Evolutionary conservation across 2,797 vertebrate genomes (phyloP), one percentile per base, ranked within the genome.

Genomic region (Trachurus trachurus): DNA sequence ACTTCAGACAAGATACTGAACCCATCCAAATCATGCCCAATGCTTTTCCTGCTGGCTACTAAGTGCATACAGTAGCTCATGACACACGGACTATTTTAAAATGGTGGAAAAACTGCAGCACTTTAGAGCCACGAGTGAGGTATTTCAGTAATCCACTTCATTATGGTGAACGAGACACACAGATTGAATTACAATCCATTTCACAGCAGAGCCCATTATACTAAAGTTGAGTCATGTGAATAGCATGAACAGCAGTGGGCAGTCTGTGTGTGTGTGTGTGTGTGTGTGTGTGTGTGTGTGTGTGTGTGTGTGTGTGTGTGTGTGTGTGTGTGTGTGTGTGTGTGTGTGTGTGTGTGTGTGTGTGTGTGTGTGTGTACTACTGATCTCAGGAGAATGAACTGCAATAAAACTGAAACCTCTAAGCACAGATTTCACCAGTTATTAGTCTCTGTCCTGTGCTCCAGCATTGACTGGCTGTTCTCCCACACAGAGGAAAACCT

Each of bases 191-290:
- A 91, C 81, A 89, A 78, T 72, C 60, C 76, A 77, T 75, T 87
- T 87, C 70, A 89, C 82, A 91, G 74, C 58, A 82, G 72, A 78
- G 73, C 74, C 77, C 76, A 84, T 90, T 92, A 86, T 86, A 42
- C 76, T 72, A 70, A 86, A 84, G 71, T 88, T 75, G 67, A 88
- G 87, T 93, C 91, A 93, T 93, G 91, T 93, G 88, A 88, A 31
- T 0, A 57, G 80, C 81, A 81, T 87, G 79, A 87, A 70, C 77
- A 68, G 78, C 79, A 71, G 76, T 9, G 21, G 70, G 34, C 57
- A 44, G 44, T 69, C 60, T 76, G 69, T 66, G 53, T 86, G 83
- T 82, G 76, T 82, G 73, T 34, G 31, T 26, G 26, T 26, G 26
- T 26, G 26, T 26, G 26, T 26, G 26, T 26, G 76, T 82, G 73